Evolutionary conservation across 2,797 vertebrate species (phyloP), one percentile per base, ranked within the genome.

Genomic region (Spondyliosoma cantharus): DNA sequence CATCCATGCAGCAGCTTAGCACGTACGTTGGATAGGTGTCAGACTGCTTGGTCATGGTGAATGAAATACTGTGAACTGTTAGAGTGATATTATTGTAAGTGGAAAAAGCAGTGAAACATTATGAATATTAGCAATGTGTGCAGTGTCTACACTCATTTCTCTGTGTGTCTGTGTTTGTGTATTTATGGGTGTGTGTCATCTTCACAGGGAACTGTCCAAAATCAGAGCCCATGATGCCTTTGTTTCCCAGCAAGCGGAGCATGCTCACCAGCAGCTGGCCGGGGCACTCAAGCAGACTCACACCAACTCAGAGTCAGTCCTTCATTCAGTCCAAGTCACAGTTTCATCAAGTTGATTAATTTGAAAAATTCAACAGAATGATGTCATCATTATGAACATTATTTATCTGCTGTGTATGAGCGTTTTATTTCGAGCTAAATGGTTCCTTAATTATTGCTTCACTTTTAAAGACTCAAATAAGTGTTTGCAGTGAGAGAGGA

Each of bases 301-400:
- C 81, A 93, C 66, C 59, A 95, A 94, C 87, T 92, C 94, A 67
- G 94, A 95, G 97, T 97, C 77, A 94, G 96, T 94, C 25, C 43
- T n/a, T 61, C 7, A 1, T 60, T 54, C 25, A 71, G 20, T 81
- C 48, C 14, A 53, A 49, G 7, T 37, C 42, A 62, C 7, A 25
- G 59, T 65, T 71, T 63, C 20, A 59, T 52, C 5, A 12, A 19
- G 27, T 43, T 49, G 27, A 56, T 45, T 4, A 22, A 32, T 61
- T 73, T 0, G 3, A 65, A 61, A 37, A 70, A 63, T 63, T 20
- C 5, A 58, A 20, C 11, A 29, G 13, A 5, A 1, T 56, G 17
- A 79, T 32, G 32, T 37, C 32, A 37, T 71, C 50, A 25, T 29
- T 25, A 63, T 53, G 14, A 49, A 0, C 22, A 3, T 62, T 45